These are phyloP conservation scores for Neoitamus cyanurus DNA, from an alignment of 2,888 invertebrate species.

Conservation along the genomic window DNA sequence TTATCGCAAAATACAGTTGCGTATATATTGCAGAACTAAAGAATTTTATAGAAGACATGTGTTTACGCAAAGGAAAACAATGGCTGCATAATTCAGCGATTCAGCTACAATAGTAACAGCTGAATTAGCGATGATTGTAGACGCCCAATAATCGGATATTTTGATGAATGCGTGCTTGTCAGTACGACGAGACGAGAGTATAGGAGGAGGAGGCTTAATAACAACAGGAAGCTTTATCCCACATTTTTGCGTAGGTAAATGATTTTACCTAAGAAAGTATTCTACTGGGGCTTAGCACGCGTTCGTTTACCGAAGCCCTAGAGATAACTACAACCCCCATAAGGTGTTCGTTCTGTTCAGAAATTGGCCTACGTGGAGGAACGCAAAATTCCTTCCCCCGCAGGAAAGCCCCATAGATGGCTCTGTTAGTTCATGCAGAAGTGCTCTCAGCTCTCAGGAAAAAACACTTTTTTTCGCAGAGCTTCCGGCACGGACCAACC, in stretches of 20 bases:
- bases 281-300: not conserved
- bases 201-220: not conserved
- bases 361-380: not conserved
- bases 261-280: not conserved
- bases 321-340: not conserved
- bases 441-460: not conserved
- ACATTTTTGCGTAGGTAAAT: not conserved
- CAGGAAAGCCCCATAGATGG: not conserved
- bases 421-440: not conserved
- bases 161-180: too few species aligned
- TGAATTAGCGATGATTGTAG: not conserved
- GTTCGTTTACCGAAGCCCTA: not conserved
- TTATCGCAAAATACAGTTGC: too few species aligned
- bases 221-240: not conserved
- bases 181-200: too few species aligned
- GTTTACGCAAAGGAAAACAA: too few species aligned
- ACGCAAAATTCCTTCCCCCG: not conserved
- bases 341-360: not conserved
- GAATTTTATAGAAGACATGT: too few species aligned
- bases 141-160: not conserved
- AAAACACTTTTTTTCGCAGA: not conserved
- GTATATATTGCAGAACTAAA: not conserved
- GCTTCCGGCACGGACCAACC: not conserved
- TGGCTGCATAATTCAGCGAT: not conserved
- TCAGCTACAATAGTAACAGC: not conserved